A percentile compares a stretch with the other conserved stretches of the same genome.
phyloP scores from a whole-genome alignment of 2,113 vertebrate genomes.

The Hoplias malabaricus region DNA sequence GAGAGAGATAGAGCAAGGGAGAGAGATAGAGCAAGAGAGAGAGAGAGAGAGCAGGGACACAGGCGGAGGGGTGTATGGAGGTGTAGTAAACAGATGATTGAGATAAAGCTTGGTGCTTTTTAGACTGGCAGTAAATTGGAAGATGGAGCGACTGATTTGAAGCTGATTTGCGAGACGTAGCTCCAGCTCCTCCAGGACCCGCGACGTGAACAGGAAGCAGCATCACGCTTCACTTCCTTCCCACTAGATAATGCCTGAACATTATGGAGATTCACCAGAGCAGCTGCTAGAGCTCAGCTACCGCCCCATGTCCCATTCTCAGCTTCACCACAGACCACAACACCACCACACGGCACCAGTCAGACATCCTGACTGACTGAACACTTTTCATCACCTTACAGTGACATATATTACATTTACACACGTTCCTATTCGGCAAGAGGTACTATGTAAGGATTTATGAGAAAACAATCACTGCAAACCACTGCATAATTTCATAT shows the following conservation, averaged over 20 bases:
- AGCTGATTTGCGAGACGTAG: too few species aligned
- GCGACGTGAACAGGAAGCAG: constrained; percentile 9
- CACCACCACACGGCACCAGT: too few species aligned
- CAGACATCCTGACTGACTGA: too few species aligned
- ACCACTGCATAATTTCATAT: too few species aligned
- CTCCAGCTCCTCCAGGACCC: constrained; percentile 9
- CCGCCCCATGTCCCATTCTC: too few species aligned
- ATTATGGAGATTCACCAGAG: constrained; percentile 5
- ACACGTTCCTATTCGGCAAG: too few species aligned
- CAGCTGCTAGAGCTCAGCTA: constrained; percentile 10
- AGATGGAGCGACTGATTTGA: constrained; percentile 24
- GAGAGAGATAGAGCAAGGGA: neutral
- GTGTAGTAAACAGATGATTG: constrained; percentile 4
- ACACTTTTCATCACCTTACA: too few species aligned
- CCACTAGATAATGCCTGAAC: constrained; percentile 17
- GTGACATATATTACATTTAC: too few species aligned
- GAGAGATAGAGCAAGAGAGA: constrained; percentile 1
- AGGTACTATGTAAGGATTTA: too few species aligned
- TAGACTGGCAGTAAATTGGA: constrained; percentile 22
- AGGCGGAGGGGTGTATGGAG: neutral
- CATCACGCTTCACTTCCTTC: constrained; percentile 5
- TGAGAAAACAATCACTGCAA: too few species aligned
- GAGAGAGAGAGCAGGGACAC: neutral
- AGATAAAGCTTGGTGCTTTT: constrained; percentile 29
- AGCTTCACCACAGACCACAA: too few species aligned